A percentile compares a stretch with the other conserved stretches of the same genome.
Conservation (phyloP, 1,140 invertebrate species). For the Drosophila arawakana region DNA sequence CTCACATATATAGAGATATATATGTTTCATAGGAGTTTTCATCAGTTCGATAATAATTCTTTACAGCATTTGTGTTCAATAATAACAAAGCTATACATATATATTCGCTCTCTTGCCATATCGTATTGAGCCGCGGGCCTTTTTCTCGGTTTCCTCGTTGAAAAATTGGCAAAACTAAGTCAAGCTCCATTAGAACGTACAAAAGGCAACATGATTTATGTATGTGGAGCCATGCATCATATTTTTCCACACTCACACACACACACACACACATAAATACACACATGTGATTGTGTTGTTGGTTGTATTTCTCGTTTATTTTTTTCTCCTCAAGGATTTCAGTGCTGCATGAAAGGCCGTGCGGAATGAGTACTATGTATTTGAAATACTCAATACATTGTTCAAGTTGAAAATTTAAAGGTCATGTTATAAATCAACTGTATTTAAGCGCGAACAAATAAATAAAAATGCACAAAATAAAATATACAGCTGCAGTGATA, state of each 20-base stretch:
- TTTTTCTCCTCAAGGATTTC: slow-evolving; percentile 2
- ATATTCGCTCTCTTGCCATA: slow-evolving; percentile 36
- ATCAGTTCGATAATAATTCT: slow-evolving; percentile 40
- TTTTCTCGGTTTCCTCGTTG: slow-evolving; percentile 39
- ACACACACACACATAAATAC: slow-evolving; percentile 1
- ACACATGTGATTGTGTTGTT: slow-evolving; percentile 31
- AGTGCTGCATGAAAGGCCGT: background rate
- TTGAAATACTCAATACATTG: slow-evolving; percentile 10
- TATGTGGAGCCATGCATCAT: slow-evolving; percentile 64
- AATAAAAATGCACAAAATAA: background rate
- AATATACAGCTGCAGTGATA: background rate
- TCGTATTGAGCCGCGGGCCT: slow-evolving; percentile 61
- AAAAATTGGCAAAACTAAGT: slow-evolving; percentile 71
- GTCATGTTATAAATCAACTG: slow-evolving; percentile 8
- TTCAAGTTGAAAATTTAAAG: slow-evolving; percentile 15
- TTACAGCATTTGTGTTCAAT: slow-evolving; percentile 37
- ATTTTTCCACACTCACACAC: slow-evolving; percentile 33
- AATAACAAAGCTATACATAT: slow-evolving; percentile 44
- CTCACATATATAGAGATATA: too few relatives aligned
- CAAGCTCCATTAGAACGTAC: slow-evolving; percentile 66
- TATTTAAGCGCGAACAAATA: background rate
- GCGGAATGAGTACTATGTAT: background rate
- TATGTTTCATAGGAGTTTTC: slow-evolving; percentile 26
- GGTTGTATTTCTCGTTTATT: slow-evolving; percentile 11
- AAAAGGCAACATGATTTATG: slow-evolving; percentile 71